A percentile compares a stretch with the other conserved stretches of the same genome.
Conservation (phyloP, 2,888 invertebrate species). For the Sesia bembeciformis region DNA sequence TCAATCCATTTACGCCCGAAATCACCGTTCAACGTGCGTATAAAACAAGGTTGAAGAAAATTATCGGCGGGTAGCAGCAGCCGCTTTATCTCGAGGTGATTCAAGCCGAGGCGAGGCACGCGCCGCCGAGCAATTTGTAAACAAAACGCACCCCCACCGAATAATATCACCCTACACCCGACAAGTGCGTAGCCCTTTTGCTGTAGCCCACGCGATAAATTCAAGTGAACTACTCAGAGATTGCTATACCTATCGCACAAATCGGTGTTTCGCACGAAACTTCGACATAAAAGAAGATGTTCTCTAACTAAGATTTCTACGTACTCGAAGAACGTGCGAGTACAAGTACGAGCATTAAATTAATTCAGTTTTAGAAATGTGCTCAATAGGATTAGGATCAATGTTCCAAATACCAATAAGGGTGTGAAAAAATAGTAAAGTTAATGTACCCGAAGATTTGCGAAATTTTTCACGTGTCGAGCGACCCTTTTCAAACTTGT, state of each 20-base stretch:
- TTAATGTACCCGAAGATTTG: too few species aligned
- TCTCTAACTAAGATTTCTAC: not conserved
- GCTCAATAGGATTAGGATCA: too few species aligned
- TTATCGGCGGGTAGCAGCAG: conserved; percentile 45
- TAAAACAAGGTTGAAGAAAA: conserved; percentile 54
- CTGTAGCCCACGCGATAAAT: conserved; percentile 46
- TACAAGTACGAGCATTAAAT: too few species aligned
- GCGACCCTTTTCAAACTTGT: conserved; percentile 3
- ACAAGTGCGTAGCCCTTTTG: conserved; percentile 38
- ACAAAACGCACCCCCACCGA: conserved; percentile 61
- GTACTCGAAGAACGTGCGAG: too few species aligned
- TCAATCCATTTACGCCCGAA: conserved; percentile 44
- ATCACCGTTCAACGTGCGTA: conserved; percentile 40
- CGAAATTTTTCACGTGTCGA: too few species aligned
- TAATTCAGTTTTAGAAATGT: too few species aligned
- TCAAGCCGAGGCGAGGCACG: conserved; percentile 46
- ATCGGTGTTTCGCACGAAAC: not conserved
- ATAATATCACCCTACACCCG: conserved; percentile 43
- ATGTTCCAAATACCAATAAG: too few species aligned
- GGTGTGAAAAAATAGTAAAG: too few species aligned
- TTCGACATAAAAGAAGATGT: not conserved
- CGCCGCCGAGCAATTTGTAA: conserved; percentile 63
- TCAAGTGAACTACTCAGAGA: conserved; percentile 46
- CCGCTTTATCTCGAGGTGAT: conserved; percentile 35
- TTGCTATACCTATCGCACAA: conserved; percentile 29